Base-by-base conservation (phyloP, 2,888 invertebrate species). In the Autographa gamma region DNA sequence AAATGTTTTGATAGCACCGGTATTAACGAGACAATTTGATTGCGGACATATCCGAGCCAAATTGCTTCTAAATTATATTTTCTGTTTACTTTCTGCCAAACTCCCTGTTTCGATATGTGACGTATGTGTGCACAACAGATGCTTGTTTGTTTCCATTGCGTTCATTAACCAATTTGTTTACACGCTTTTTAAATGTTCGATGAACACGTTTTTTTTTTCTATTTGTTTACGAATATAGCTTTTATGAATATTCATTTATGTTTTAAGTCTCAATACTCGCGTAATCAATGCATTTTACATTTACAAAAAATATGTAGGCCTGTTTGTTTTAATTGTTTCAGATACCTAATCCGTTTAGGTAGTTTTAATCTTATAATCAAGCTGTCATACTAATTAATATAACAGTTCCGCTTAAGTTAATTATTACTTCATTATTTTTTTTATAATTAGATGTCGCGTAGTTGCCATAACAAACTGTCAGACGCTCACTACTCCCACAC, bases 21-120 rank as follows among this genome's bases (percentile, higher is more conserved):
- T 93, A 95, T 95, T 95, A 95, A 95, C 95, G 95, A 95, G 95
- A 95, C 95, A 95, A 95, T 95, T 95, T 95, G 95, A 95, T 95
- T 95, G 95, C 95, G 94, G 94, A 95, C 95, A 94, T 95, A 95
- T 95, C 93, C 94, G 90, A 93, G 93, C 92, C 92, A 95, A 95
- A 95, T 95, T 95, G 95, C 95, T 95, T 93, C 93, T 95, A 95
- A 95, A 95, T 95, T 95, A 95, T 95, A 95, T 95, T 95, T 95
- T 95, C 93, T 95, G 95, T 95, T 95, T 95, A 95, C 95, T 92
- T 95, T 94, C 93, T 93, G 93, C 93, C 94, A 91, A 94, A 94
- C 94, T 93, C 94, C 93, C 93, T 89, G 89, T 89, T 89, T 88
- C 92, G 90, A 92, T 93, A 89, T 89, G 89, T 93, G 92, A 93